Base-by-base conservation (phyloP, 2,888 invertebrate genomes). In the Craniophora ligustri region DNA sequence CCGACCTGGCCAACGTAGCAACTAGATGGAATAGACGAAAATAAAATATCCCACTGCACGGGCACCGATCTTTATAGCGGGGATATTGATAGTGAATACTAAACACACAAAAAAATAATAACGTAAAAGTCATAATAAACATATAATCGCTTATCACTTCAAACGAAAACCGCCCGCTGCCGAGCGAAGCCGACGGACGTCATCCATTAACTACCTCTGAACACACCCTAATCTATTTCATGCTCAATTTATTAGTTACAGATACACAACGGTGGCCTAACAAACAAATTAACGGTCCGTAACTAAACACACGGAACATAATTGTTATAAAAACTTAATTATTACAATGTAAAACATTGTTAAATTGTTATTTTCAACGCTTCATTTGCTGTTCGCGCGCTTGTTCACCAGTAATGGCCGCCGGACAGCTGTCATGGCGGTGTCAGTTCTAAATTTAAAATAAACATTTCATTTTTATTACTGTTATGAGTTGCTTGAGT, bases 371-470 rank as follows among this genome's bases (percentile, higher is more conserved):
- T 87, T 88, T 87, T 89, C 83, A 83, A 86, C 87, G 89, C 83
- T 89, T 89, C 88, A 89, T 90, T 89, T 85, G 84, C 79, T 84
- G 80, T 84, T 86, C 85, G 84, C 73, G 80, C 67, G 79, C 79
- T 81, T 77, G 79, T 80, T 67, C 68, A 69, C 72, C 76, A 49
- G 78, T 81, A 86, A 90, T 90, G 87, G 86, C 85, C 78, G 82
- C 77, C 80, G 75, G 89, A 86, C 91, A 91, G 90, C 91, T 93
- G 92, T 90, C 91, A 88, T 71, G 78, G 80, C 73, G 72, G 61
- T 83, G 87, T 85, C 86, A 83, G 85, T 86, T 90, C 89, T 86
- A 89, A 89, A 91, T 90, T 89, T 87, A 89, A 92, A 91, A 87
- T 82, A 85, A 91, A 88, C 87, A 86, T 72, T 60, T 34, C 57